Base-by-base conservation (phyloP, 2,113 vertebrate genomes). In the Sander lucioperca region DNA sequence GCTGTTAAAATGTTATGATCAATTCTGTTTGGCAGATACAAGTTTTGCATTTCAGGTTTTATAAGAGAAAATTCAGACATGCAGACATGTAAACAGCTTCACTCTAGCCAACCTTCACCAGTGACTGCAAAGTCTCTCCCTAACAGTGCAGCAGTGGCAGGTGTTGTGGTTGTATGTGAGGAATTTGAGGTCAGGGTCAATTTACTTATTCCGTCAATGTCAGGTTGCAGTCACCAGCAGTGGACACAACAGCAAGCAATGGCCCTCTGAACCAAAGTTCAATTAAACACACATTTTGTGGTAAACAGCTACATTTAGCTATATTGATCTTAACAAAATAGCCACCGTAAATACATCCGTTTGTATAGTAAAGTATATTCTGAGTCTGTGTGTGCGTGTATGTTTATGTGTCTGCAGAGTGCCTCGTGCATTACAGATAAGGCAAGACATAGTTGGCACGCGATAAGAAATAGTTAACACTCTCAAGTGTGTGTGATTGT, bases 391-490 rank as follows among this genome's bases (percentile, higher is more conserved):
- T 48, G 9, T 80, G 9, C 39, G 74, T 81, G 12, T 39, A 50
- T 59, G 43, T n/a, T 27, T 9, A 18, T 83, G 80, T 66, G 47
- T 54, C 23, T 45, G 56, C 43, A 5, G 71, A 33, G 65, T 5
- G 58, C 61, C 71, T 59, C 14, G 45, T 84, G 77, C 57, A 84
- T 77, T 16, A n/a, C 47, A 72, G 83, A 92, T 87, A 74, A 83
- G 61, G 23, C 30, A 69, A 84, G 65, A 82, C 57, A 69, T 50
- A 82, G 65, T 56, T 82, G 54, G 56, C 0, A 7, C 3, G 23
- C 80, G 84, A 90, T 85, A 79, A 89, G 83, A 79, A 70, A 72
- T 8, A 78, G 81, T 79, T 86, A 76, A 77, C 85, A 82, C 67
- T 59, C 33, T 2, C 11, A 30, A 53, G 25, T 48, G 70, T 58